These are phyloP conservation scores for Cerceris ruficornis DNA, from an alignment of 2,888 invertebrate genomes.

Conservation along the genomic window DNA sequence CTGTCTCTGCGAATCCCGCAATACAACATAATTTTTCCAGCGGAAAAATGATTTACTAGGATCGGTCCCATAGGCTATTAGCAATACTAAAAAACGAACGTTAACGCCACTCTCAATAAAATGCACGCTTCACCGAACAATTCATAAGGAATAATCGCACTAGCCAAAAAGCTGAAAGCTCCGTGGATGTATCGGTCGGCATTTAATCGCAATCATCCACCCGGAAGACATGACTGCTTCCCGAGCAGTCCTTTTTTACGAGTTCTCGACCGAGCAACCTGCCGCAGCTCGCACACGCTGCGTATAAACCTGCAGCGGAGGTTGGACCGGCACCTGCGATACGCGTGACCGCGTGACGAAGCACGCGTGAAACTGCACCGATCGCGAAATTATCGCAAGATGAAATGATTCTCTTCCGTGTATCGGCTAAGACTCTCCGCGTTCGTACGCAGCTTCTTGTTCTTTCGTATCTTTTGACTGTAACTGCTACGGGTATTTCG, in stretches of 20 bases:
- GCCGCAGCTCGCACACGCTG: conserved; percentile 27
- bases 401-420: conserved; percentile 50
- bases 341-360: conserved; percentile 58
- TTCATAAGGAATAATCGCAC: background rate
- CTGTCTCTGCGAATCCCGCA: too few relatives aligned
- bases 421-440: conserved; percentile 25
- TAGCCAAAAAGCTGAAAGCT: background rate
- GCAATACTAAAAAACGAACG: too few relatives aligned
- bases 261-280: conserved; percentile 30
- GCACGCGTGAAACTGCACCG: conserved; percentile 54
- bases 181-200: conserved; percentile 2
- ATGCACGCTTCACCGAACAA: too few relatives aligned
- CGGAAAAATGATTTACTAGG: too few relatives aligned
- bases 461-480: conserved; percentile 12
- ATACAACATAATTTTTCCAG: too few relatives aligned
- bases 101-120: too few relatives aligned
- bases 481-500: too few relatives aligned
- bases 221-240: conserved; percentile 33
- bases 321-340: conserved; percentile 49
- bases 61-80: too few relatives aligned
- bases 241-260: conserved; percentile 19
- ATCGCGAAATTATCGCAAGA: conserved; percentile 54
- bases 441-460: conserved; percentile 14
- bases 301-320: conserved; percentile 33
- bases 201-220: conserved; percentile 37